phyloP scores from a whole-genome alignment of 1,140 invertebrate species.

The Globodera rostochiensis region DNA sequence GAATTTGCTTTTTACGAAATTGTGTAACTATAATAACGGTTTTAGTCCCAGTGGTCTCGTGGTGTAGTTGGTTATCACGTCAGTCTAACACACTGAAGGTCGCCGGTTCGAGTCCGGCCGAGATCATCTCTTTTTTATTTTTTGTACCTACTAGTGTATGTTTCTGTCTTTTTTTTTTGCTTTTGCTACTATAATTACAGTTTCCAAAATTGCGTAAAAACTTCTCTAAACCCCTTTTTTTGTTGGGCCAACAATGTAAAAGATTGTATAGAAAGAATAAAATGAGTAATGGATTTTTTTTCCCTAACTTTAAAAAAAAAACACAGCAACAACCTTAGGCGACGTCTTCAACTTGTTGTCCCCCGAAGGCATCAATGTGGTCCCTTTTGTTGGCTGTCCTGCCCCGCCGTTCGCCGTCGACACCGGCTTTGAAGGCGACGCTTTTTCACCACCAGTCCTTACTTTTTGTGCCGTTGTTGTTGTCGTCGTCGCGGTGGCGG shows the following conservation, averaged over 20 bases:
- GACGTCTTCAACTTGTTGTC: not conserved
- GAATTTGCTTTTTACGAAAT: too few relatives aligned
- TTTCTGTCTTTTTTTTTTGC: not conserved
- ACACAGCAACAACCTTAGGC: not conserved
- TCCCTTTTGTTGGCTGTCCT: not conserved
- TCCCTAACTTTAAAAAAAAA: too few relatives aligned
- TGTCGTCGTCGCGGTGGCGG: constrained; percentile 8
- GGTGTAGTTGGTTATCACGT: constrained; percentile 31
- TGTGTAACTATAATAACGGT: not conserved
- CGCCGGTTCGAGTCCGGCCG: constrained; percentile 29
- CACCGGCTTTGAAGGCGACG: not conserved
- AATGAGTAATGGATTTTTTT: too few relatives aligned
- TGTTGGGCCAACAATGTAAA: too few relatives aligned
- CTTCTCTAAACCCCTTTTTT: too few relatives aligned
- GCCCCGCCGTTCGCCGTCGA: not conserved
- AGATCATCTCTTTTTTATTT: constrained; percentile 12
- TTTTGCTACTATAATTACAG: too few relatives aligned
- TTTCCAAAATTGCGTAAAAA: too few relatives aligned
- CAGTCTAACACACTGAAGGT: constrained; percentile 30
- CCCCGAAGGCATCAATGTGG: not conserved
- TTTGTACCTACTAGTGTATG: not conserved
- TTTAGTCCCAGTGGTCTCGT: not conserved
- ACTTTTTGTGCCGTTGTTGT: not conserved
- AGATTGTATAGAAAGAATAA: too few relatives aligned
- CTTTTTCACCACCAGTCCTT: not conserved